Base-by-base conservation (phyloP, 1,140 invertebrate genomes). In the Tenebrio molitor region DNA sequence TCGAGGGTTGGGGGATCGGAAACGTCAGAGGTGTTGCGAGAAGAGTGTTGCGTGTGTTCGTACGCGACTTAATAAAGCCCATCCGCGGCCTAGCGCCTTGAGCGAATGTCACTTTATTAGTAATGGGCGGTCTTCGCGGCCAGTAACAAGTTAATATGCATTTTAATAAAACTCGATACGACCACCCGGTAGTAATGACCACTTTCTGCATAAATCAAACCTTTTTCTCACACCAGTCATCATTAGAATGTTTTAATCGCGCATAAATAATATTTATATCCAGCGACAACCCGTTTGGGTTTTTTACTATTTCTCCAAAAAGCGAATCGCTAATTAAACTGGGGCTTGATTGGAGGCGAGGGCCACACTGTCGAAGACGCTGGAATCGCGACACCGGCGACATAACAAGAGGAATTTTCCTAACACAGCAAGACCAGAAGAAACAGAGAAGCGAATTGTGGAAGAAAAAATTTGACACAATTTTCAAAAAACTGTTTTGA, bases 71-170 rank as follows among this genome's bases (percentile, higher is more conserved):
- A 39, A 65, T 65, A 39, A 36, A 39, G 15, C 62, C 21, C 36
- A 46, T 33, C 65, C 39, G 39, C 70, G 66, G 71, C 42, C 39
- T 67, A 58, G 72, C 68, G 76, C 79, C 76, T 74, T 58, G 68
- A 77, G 74, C 71, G 34, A 81, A 80, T 80, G 79, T 81, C 79
- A 80, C 76, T 79, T 79, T 78, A 81, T 81, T 79, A 81, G 78
- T 79, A 77, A 81, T 80, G 79, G 77, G 75, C 78, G 77, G 74
- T 73, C 74, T 73, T 75, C 39, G 68, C 66, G 68, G 36, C 58
- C 71, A 73, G 78, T 77, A 81, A 81, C 80, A 77, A 81, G 79
- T 82, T 81, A 82, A 81, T 82, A 82, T 82, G 80, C 79, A 81
- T 82, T 82, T 82, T 82, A 82, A 82, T 80, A 77, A 73, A 68